phyloP scores from a whole-genome alignment of 2,797 vertebrate genomes.

The Acipenser oxyrinchus region DNA sequence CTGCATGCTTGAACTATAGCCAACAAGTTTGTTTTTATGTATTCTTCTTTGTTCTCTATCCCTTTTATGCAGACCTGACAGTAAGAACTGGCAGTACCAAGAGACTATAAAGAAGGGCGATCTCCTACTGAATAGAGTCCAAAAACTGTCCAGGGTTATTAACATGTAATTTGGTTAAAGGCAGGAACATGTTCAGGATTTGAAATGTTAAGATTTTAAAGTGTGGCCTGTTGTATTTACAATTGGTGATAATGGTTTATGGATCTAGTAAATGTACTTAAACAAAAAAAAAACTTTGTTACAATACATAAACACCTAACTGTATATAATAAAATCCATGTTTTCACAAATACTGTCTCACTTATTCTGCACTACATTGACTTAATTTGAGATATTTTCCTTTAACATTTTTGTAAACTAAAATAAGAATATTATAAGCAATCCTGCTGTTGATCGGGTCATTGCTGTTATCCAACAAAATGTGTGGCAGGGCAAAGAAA shows the following conservation, averaged over 20 bases:
- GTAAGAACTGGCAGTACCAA: conserved; percentile 99
- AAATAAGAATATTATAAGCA: not conserved
- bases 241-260: too few species aligned
- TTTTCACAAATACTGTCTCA: conserved; percentile 20
- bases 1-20: not conserved
- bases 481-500: conserved; percentile 41
- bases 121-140: conserved; percentile 92
- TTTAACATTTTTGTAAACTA: conserved; percentile 55
- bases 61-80: conserved; percentile 75
- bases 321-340: conserved; percentile 37
- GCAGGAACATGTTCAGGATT: too few species aligned
- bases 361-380: conserved; percentile 48
- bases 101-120: conserved; percentile 99
- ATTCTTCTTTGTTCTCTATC: not conserved
- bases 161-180: conserved; percentile 73
- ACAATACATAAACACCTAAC: conserved; percentile 38
- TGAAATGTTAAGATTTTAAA: not conserved
- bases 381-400: conserved; percentile 20
- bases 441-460: too few species aligned
- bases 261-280: too few species aligned
- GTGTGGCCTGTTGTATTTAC: conserved; percentile 23
- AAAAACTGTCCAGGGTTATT: conserved; percentile 95
- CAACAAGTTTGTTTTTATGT: not conserved
- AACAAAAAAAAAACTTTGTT: conserved; percentile 25
- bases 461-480: too few species aligned